Evolutionary conservation across 2,797 vertebrate genomes (phyloP).

Genomic region (Remorina albescens): DNA sequence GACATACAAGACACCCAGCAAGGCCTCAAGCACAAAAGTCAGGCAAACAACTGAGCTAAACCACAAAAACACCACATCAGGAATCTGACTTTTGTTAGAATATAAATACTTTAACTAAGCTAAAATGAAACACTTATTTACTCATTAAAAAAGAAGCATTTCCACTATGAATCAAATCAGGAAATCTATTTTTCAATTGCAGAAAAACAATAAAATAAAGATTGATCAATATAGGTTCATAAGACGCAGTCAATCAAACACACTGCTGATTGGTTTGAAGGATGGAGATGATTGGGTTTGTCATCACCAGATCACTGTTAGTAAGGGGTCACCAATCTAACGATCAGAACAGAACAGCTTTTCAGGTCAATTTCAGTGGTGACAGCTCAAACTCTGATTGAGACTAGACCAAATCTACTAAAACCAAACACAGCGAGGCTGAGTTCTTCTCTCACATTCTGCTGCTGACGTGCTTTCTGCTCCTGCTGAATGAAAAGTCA

Average conservation of each 20-base stretch:
- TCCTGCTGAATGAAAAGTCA: conserved; percentile 75
- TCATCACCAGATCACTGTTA: conserved; percentile 35
- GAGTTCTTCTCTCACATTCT: conserved; percentile 77
- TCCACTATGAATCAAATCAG: neutral
- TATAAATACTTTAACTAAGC: neutral
- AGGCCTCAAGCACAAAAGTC: conserved; percentile 1
- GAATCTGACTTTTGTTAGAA: neutral
- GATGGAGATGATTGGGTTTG: conserved; percentile 31
- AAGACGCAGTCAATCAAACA: neutral
- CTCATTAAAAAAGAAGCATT: conserved; percentile 13
- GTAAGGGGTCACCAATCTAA: conserved; percentile 34
- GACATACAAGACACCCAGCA: conserved; percentile 9
- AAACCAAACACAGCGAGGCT: conserved; percentile 61
- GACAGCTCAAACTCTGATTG: conserved; percentile 25
- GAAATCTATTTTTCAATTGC: neutral
- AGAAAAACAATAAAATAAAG: neutral
- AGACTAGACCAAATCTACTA: conserved; percentile 59
- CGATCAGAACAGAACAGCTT: conserved; percentile 43
- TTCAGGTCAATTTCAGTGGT: conserved; percentile 30
- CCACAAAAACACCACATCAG: conserved; percentile 19
- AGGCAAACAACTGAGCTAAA: conserved; percentile 4
- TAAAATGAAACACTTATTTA: neutral
- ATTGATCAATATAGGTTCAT: conserved; percentile 12
- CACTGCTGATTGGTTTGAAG: conserved; percentile 12
- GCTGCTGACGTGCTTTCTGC: conserved; percentile 55